phyloP scores from a whole-genome alignment of 2,797 vertebrate species.

The Limosa lapponica region DNA sequence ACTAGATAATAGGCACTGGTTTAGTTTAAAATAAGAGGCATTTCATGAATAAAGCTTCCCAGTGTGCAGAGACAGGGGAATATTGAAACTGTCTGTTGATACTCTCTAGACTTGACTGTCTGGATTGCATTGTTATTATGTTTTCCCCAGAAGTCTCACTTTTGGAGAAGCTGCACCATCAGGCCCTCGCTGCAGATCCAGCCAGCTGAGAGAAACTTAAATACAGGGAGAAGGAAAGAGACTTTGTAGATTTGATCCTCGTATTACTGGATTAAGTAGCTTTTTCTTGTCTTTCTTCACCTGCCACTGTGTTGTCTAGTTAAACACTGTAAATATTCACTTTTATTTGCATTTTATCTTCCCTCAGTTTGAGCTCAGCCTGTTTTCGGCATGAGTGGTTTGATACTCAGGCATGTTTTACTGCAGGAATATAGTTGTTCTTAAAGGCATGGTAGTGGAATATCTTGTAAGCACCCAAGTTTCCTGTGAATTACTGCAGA shows the following conservation, averaged over 20 bases:
- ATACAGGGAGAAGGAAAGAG: not conserved
- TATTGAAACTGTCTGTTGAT: conserved; percentile 43
- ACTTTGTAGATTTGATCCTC: not conserved
- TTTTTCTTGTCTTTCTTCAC: not conserved
- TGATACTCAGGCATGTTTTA: not conserved
- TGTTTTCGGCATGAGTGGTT: not conserved
- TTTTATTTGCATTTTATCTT: conserved; percentile 18
- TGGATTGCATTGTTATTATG: not conserved
- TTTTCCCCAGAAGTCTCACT: conserved; percentile 16
- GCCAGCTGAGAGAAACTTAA: conserved; percentile 11
- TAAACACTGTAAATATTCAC: not conserved
- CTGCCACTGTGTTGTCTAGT: not conserved
- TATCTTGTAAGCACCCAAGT: not conserved
- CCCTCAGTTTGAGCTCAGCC: not conserved
- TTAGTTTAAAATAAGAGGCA: conserved; percentile 54
- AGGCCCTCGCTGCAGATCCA: not conserved
- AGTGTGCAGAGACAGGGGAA: not conserved
- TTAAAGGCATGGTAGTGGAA: not conserved
- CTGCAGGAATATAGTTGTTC: not conserved
- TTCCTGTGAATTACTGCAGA: not conserved
- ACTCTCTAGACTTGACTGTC: conserved; percentile 9
- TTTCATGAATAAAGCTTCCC: conserved; percentile 51
- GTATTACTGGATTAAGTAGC: not conserved
- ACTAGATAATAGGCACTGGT: conserved; percentile 53
- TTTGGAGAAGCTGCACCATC: not conserved